phyloP scores from a whole-genome alignment of 2,888 invertebrate genomes.

The Patella pellucida region DNA sequence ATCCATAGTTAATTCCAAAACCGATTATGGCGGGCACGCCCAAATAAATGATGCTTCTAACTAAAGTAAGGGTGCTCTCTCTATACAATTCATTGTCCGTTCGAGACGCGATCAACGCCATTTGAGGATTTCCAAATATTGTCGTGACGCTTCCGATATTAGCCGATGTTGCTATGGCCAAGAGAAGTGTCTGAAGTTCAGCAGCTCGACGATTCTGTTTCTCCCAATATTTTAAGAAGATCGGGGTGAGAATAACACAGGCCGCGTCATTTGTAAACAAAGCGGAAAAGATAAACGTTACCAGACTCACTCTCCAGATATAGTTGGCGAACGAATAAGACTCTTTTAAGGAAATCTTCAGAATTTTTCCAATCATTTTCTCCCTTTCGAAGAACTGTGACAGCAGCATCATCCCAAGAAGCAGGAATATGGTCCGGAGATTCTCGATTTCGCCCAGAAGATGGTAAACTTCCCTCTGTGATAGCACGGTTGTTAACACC shows the following conservation, averaged over 20 bases:
- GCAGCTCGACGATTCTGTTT: slow-evolving; percentile 36
- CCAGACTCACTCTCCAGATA: slow-evolving; percentile 33
- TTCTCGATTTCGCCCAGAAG: slow-evolving; percentile 35
- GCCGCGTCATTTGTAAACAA: slow-evolving; percentile 46
- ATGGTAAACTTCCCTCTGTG: slow-evolving; percentile 37
- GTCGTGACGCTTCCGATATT: slow-evolving; percentile 43
- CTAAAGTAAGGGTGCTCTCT: slow-evolving; percentile 34
- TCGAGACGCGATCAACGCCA: slow-evolving; percentile 42
- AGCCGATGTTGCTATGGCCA: slow-evolving; percentile 42
- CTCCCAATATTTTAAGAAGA: slow-evolving; percentile 41
- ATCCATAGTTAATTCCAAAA: slow-evolving; percentile 36
- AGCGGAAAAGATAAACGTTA: slow-evolving; percentile 37
- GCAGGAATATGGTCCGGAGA: slow-evolving; percentile 39
- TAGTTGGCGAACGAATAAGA: slow-evolving; percentile 33
- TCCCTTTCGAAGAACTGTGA: slow-evolving; percentile 44
- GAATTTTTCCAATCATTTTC: slow-evolving; percentile 29
- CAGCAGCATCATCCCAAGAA: slow-evolving; percentile 44
- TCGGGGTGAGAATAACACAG: slow-evolving; percentile 42
- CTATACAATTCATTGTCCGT: slow-evolving; percentile 27
- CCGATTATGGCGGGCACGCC: slow-evolving; percentile 35
- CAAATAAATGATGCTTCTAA: slow-evolving; percentile 35
- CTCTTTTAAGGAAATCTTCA: slow-evolving; percentile 32
- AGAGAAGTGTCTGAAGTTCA: slow-evolving; percentile 41
- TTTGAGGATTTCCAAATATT: slow-evolving; percentile 44
- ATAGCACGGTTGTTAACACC: slow-evolving; percentile 37